Base-by-base conservation (phyloP, 2,888 invertebrate species). In the Bombylius discolor region DNA sequence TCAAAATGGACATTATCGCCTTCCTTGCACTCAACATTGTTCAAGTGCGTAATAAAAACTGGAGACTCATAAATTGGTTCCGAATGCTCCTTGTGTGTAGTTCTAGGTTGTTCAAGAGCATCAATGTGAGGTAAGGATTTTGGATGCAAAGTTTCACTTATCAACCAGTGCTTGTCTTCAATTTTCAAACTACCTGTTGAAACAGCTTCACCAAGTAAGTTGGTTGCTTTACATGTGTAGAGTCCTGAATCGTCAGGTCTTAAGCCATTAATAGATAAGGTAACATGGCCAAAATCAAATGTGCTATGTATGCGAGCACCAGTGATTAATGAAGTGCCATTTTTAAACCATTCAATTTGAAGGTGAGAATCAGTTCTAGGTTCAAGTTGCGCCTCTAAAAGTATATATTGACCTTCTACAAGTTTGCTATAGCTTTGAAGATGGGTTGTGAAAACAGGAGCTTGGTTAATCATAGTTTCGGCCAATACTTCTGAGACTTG, bases 231-330 rank as follows among this genome's bases (percentile, higher is more conserved):
- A 76, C 96, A 96, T 3, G 93, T 93, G 70, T 97, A 98, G 64
- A 94, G 87, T 7, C 95, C 97, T 4, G 92, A 92, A 75, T 98
- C 97, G 65, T 94, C 93, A 51, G 83, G 81, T 64, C 95, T 81
- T 48, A 94, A 68, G 4, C 91, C 85, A 68, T 91, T 89, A 59
- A 96, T 87, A 14, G 94, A 91, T 36, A 96, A 75, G 0, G 94
- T 91, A 0, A 98, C 97, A 59, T 95, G 81, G 51, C 98, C 98
- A 74, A 99, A 98, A 71, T 99, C 98, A 68, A 97, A 93, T 34
- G 93, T 90, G 64, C 94, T 94, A 68, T 91, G 87, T 60, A 96
- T 81, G 63, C 97, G 82, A 44, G 95, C 87, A 62, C 91, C 92
- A 58, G 89, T 90, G 58, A 89, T 88, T 23, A 93, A 77, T 1